phyloP scores from a whole-genome alignment of 2,888 invertebrate species.

The Eupsilia transversa region DNA sequence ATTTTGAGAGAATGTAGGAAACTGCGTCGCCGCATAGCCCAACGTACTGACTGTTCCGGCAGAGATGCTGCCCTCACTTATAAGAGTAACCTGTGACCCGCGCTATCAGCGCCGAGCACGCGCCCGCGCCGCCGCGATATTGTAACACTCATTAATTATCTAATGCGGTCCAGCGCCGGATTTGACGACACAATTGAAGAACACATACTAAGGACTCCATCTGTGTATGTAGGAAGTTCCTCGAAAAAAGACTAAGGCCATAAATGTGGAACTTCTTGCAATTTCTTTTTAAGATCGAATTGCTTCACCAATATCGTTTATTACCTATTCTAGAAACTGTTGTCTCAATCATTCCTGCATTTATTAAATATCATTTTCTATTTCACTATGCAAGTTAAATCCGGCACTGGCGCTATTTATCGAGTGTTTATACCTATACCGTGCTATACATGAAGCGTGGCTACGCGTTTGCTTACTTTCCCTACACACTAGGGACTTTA shows the following conservation, averaged over 20 bases:
- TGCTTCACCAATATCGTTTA: background rate
- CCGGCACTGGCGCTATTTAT: slow-evolving; percentile 42
- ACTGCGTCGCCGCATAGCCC: slow-evolving; percentile 82
- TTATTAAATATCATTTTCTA: background rate
- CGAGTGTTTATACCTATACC: slow-evolving; percentile 40
- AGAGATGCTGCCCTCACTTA: slow-evolving; percentile 76
- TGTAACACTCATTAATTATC: slow-evolving; percentile 68
- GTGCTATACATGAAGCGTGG: slow-evolving; percentile 29
- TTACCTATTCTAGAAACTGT: background rate
- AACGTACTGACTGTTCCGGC: slow-evolving; percentile 76
- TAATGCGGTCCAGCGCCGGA: slow-evolving; percentile 62
- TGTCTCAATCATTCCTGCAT: background rate
- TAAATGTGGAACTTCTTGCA: background rate
- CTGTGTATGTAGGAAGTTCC: background rate
- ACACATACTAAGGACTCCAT: background rate
- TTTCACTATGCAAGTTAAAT: slow-evolving; percentile 5
- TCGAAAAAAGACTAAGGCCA: background rate
- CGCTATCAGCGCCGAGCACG: slow-evolving; percentile 85
- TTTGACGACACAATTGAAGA: slow-evolving; percentile 27
- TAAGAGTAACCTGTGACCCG: slow-evolving; percentile 85
- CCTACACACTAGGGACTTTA: slow-evolving; percentile 47
- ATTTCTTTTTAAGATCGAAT: background rate
- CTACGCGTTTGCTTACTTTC: slow-evolving; percentile 36
- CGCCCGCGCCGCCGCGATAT: slow-evolving; percentile 75
- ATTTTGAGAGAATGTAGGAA: slow-evolving; percentile 87